Evolutionary conservation across 2,113 vertebrate species (phyloP), one percentile per base, ranked within the genome.

Genomic region (Petromus typicus): DNA sequence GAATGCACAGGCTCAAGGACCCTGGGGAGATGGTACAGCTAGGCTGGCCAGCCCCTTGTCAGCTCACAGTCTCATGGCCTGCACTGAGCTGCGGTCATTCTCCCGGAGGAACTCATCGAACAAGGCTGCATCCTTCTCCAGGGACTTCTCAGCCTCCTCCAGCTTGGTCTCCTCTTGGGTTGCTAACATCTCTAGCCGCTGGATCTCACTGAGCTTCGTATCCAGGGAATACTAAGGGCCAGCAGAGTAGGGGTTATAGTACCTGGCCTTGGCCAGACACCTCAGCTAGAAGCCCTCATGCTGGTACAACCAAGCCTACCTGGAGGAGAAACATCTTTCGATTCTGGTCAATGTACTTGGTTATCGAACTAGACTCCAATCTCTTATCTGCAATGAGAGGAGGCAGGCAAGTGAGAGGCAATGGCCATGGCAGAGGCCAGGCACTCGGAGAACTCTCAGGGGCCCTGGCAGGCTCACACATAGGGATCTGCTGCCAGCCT

Each of bases 31-130:
- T 76, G 73, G 25, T 32, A 27, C 17, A 27, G 43, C 43, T 32
- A 32, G 43, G 3, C 43, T 48, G 32, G 30, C n/a, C 17, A 10
- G 32, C 23, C 3, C 30, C 8, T 27, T 18, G 4, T 7, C 56
- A 93, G 80, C 91, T 98, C 98, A 99, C 99, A 95, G 97, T 95
- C 97, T 98, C 93, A 99, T 96, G 69, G 99, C 99, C 97, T 99
- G 99, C 83, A 99, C 90, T 0, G 98, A 98, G 67, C 98, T 99
- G 95, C 98, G 98, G 64, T 99, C 98, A 2, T 99, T 99, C 86
- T 99, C 99, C 80, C 98, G 98, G 89, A 99, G 98, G 96, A 99
- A 99, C 90, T 98, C 98, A 0, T 99, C 99, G 48, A 99, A 99
- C 82, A 95, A 76, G 16, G 97, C 48, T 4, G 98, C 97, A 0